These are phyloP conservation scores for Steatornis caripensis DNA, from an alignment of 2,113 vertebrate species.

Conservation along the genomic window DNA sequence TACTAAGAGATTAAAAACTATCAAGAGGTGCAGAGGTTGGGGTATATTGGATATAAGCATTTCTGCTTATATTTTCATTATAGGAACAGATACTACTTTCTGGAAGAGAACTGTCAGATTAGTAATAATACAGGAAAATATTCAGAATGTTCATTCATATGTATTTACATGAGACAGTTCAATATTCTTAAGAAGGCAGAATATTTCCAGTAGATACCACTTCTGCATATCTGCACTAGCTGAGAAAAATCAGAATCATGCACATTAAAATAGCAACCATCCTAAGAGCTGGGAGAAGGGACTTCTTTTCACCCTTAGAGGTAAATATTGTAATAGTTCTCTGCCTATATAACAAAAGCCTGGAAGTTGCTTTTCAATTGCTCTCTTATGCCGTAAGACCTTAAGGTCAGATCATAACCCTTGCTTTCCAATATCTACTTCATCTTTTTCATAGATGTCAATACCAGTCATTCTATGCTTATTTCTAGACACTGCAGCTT, in stretches of 20 bases:
- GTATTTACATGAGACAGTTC: neutral
- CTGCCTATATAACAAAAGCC: neutral
- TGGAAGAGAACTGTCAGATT: neutral
- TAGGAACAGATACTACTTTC: neutral
- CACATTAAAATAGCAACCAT: neutral
- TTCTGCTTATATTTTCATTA: neutral
- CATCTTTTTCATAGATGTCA: neutral
- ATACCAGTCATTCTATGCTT: neutral
- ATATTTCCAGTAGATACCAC: neutral
- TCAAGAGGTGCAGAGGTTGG: accelerated
- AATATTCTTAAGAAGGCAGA: neutral
- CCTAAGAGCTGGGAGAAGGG: neutral
- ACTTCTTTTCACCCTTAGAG: neutral
- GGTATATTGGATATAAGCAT: too few relatives aligned
- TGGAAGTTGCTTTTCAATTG: neutral
- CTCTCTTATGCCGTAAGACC: neutral
- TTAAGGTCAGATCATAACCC: neutral
- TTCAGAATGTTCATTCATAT: neutral
- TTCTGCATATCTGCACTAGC: neutral
- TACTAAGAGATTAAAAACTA: neutral
- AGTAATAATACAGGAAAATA: neutral
- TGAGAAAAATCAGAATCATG: neutral
- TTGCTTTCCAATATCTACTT: neutral
- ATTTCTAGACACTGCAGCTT: neutral
- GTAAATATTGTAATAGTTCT: neutral